Percentiles rank a stretch among this genome's conserved stretches.
These are phyloP conservation scores for Bungarus multicinctus DNA, from an alignment of 2,113 vertebrate species.

Conservation along the genomic window DNA sequence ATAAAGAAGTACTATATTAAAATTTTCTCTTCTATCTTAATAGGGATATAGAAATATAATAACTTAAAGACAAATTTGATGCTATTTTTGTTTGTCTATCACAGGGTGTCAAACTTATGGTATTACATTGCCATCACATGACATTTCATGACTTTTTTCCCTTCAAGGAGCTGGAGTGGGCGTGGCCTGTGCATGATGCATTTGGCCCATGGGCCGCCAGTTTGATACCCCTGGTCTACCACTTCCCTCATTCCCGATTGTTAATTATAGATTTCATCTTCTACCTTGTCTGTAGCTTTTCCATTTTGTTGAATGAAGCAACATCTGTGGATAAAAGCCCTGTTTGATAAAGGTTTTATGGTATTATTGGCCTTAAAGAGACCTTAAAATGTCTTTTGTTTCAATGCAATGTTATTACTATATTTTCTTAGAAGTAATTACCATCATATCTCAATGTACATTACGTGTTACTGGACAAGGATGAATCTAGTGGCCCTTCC, in stretches of 20 bases:
- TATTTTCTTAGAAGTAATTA: conserved; percentile 61
- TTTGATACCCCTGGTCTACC: not conserved
- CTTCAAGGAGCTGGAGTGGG: too few species aligned
- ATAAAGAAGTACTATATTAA: not conserved
- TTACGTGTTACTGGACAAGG: conserved; percentile 65
- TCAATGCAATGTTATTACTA: conserved; percentile 59
- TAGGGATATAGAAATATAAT: not conserved
- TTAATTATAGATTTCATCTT: conserved; percentile 35
- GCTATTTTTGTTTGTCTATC: not conserved
- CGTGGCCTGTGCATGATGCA: too few species aligned
- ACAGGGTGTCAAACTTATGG: too few species aligned
- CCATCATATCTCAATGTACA: conserved; percentile 46
- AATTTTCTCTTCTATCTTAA: conserved; percentile 31
- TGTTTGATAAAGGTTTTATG: conserved; percentile 49
- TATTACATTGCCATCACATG: too few species aligned
- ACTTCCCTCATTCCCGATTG: conserved; percentile 15
- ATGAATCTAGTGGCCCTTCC: conserved; percentile 42
- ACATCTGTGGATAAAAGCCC: conserved; percentile 54
- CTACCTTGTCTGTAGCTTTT: conserved; percentile 42
- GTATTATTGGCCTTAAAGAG: conserved; percentile 44
- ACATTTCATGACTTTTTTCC: too few species aligned
- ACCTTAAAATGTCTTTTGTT: conserved; percentile 56
- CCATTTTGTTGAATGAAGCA: conserved; percentile 58
- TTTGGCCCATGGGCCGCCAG: too few species aligned
- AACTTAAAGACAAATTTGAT: not conserved